Conservation (phyloP, 2,797 vertebrate species). For the Pipistrellus pipistrellus region DNA sequence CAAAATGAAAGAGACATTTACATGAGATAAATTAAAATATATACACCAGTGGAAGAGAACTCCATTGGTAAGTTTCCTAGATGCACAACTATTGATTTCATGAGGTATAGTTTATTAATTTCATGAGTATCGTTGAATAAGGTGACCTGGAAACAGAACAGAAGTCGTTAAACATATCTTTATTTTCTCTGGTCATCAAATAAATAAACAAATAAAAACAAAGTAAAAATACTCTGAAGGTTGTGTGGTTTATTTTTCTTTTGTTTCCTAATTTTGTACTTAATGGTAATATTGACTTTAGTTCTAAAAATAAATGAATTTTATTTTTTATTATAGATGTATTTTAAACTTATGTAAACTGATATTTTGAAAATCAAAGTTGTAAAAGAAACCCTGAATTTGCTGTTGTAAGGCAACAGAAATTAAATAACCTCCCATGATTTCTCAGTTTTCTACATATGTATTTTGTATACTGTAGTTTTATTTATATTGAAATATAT, state of each 20-base stretch:
- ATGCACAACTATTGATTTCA: constrained; percentile 98
- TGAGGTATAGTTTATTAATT: constrained; percentile 96
- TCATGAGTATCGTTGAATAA: constrained; percentile 98
- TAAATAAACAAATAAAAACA: not conserved
- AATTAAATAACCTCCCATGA: not conserved
- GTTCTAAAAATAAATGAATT: constrained; percentile 33
- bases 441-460: constrained; percentile 44
- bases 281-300: not conserved
- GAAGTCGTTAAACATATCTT: constrained; percentile 64
- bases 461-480: not conserved
- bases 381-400: constrained; percentile 2
- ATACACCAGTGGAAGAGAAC: constrained; percentile 98
- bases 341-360: constrained; percentile 12
- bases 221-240: not conserved
- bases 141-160: constrained; percentile 87
- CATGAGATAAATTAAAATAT: constrained; percentile 99
- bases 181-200: constrained; percentile 51
- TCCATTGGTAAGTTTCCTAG: constrained; percentile 97
- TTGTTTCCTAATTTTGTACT: constrained; percentile 50
- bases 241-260: constrained; percentile 27
- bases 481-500: not conserved
- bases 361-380: not conserved
- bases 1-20: constrained; percentile 98
- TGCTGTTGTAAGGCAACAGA: not conserved
- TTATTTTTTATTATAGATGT: not conserved